These are phyloP conservation scores for Harpagoxenus sublaevis DNA, from an alignment of 2,888 invertebrate species.

Conservation along the genomic window DNA sequence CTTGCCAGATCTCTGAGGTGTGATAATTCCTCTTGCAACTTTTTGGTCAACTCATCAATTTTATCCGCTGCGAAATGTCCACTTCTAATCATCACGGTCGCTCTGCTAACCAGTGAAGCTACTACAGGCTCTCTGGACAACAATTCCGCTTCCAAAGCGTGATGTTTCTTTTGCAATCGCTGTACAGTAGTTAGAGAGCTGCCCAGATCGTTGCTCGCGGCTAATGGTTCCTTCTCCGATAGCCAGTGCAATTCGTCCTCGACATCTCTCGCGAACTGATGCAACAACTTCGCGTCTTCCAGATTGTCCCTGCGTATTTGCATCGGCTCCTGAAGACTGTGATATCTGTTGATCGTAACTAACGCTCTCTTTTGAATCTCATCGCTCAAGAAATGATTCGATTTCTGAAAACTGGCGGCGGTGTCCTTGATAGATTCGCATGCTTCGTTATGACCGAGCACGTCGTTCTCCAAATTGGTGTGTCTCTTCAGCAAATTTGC, in stretches of 20 bases:
- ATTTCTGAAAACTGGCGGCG: constrained; percentile 92
- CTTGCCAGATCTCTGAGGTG: constrained; percentile 92
- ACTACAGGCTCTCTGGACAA: constrained; percentile 95
- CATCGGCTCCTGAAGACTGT: constrained; percentile 95
- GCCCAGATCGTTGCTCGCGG: constrained; percentile 91
- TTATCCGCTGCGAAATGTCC: constrained; percentile 94
- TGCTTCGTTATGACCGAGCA: constrained; percentile 93
- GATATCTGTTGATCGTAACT: constrained; percentile 91
- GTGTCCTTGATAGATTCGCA: constrained; percentile 93
- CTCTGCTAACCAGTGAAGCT: constrained; percentile 91
- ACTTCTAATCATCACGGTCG: constrained; percentile 92
- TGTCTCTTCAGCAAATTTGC: constrained; percentile 94
- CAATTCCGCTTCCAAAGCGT: constrained; percentile 95
- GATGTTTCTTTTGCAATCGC: constrained; percentile 97
- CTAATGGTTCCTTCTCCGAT: constrained; percentile 91
- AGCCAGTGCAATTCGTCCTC: constrained; percentile 98
- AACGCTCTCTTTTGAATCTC: constrained; percentile 93
- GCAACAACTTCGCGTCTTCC: constrained; percentile 95
- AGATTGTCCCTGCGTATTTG: constrained; percentile 96
- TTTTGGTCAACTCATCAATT: constrained; percentile 90
- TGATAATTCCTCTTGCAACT: constrained; percentile 90
- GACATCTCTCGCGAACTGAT: constrained; percentile 96
- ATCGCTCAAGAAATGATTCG: constrained; percentile 95
- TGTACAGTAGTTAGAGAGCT: constrained; percentile 92
- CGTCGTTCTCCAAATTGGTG: constrained; percentile 94